Conservation (phyloP, 2,113 vertebrate genomes). For the Donacobius atricapilla region DNA sequence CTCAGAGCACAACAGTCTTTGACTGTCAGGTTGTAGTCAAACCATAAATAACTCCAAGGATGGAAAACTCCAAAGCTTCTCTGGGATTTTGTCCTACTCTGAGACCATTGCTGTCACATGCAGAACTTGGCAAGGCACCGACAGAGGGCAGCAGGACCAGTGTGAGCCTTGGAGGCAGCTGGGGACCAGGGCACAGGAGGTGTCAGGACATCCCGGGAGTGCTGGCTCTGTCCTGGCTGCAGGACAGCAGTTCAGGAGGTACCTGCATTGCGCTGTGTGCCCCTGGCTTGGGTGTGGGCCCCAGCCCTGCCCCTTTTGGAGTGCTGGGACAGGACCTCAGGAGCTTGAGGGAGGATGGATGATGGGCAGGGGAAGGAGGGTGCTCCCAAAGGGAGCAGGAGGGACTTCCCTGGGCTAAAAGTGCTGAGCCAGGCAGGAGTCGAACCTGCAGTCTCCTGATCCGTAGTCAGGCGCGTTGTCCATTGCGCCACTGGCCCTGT, state of each 20-base stretch:
- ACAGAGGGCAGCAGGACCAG: background rate
- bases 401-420: fast-evolving
- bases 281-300: background rate
- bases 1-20: background rate
- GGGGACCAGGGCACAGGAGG: fast-evolving
- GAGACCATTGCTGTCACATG: background rate
- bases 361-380: background rate
- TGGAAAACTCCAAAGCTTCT: background rate
- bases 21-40: background rate
- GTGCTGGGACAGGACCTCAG: background rate
- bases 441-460: conserved; percentile 76
- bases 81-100: background rate
- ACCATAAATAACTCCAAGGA: background rate
- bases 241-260: background rate
- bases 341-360: background rate
- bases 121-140: background rate
- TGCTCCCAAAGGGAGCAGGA: fast-evolving
- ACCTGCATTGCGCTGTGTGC: fast-evolving
- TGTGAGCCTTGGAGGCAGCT: background rate
- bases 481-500: conserved; percentile 64
- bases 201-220: background rate
- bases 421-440: conserved; percentile 71
- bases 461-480: conserved; percentile 69
- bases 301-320: background rate
- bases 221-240: background rate